Base-by-base conservation (phyloP, 2,797 vertebrate species). In the Lateolabrax maculatus region DNA sequence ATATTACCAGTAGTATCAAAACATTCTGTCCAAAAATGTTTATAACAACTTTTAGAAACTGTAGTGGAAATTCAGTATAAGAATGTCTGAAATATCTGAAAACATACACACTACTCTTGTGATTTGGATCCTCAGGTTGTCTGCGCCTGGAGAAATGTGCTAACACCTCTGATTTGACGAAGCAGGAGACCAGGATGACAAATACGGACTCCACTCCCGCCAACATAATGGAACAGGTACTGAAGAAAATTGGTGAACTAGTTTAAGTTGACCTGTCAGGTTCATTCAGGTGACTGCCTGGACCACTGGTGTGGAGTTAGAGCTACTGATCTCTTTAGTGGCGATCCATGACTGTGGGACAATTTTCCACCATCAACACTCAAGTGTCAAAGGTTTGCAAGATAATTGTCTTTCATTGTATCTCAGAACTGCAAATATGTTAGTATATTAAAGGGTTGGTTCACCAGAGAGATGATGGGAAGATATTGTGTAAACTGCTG, bases 201-300 rank as follows among this genome's bases (percentile, higher is more conserved):
- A 89, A 90, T 37, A 21, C 90, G 63, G 93, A 93, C 75, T 83
- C 89, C 73, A 18, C 87, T 81, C 81, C 90, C 77, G 72, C 82
- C 18, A 79, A 85, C 43, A 88, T 94, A 43, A 85, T 46, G 19
- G 87, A 93, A 67, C 94, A 96, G 96, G 97, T 98, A 93, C 31
- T 55, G 12, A 41, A 61, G 18, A 8, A 76, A 41, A 62, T 61
- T 4, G 12, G 23, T 29, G 2, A 65, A 41, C 5, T 39, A 8
- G 58, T 51, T 67, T 3, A 63, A 15, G 31, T 36, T 57, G n/a
- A 53, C 61, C 12, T 37, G 4, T 49, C 27, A 56, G 51, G 21
- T 48, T 5, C 31, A 41, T 71, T n/a, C 16, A 49, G 16, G 34
- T 31, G 25, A 27, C 36, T 46, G 18, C 9, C 18, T 56, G 12